A percentile compares a stretch with the other conserved stretches of the same genome.
Conservation (phyloP, 2,113 vertebrate species). For the Apaloderma vittatum region DNA sequence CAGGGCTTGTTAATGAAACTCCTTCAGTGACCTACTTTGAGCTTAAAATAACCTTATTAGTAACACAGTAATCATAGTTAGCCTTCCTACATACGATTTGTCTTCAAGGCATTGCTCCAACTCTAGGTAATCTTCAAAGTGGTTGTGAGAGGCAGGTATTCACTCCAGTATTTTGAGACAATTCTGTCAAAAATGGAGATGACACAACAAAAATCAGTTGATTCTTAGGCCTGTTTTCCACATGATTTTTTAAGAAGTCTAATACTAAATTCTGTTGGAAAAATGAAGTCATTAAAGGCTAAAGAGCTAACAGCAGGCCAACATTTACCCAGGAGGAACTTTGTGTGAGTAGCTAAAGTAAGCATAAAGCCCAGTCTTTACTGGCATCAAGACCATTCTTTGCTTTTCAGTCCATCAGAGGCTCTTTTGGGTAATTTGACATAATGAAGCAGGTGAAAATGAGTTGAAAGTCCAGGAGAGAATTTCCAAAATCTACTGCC, state of each 20-base stretch:
- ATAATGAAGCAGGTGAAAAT: background rate
- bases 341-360: background rate
- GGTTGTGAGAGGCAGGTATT: background rate
- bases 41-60: slow-evolving; percentile 67
- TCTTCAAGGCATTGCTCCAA: background rate
- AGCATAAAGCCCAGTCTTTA: background rate
- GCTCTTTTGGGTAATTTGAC: background rate
- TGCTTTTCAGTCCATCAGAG: background rate
- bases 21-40: slow-evolving; percentile 35
- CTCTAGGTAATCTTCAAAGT: background rate
- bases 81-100: slow-evolving; percentile 7
- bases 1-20: background rate
- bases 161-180: background rate
- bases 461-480: background rate
- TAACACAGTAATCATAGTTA: slow-evolving; percentile 20
- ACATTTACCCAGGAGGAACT: background rate
- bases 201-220: background rate
- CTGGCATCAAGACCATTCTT: background rate
- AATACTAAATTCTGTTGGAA: background rate
- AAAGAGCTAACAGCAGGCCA: background rate
- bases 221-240: background rate
- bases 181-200: background rate
- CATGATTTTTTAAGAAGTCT: background rate
- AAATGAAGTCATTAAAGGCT: background rate
- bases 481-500: background rate